A percentile compares a stretch with the other conserved stretches of the same genome.
Conservation (phyloP, 53 echinoderm and acorn worm genomes). For the Pentamera pediparva region DNA sequence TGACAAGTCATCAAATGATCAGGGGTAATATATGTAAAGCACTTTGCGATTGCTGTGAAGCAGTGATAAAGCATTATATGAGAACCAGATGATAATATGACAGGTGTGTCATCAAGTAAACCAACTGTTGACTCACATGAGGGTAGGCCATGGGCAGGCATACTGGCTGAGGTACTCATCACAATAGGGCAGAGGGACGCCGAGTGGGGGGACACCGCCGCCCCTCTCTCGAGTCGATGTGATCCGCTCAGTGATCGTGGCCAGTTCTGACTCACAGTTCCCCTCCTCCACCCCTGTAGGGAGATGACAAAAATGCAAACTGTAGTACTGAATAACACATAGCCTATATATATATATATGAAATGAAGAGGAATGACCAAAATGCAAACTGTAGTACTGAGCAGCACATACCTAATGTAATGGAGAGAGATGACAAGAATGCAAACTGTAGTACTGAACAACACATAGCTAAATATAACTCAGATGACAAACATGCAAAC, state of each 20-base stretch:
- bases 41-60: neutral
- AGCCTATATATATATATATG: too few species aligned
- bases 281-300: constrained; percentile 25
- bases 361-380: too few species aligned
- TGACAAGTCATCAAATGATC: too few species aligned
- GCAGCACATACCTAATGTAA: too few species aligned
- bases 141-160: constrained; percentile 30
- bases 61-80: neutral
- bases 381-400: too few species aligned
- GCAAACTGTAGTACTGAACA: too few species aligned
- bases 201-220: constrained; percentile 29
- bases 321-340: too few species aligned
- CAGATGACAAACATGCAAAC: too few species aligned
- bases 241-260: constrained; percentile 5
- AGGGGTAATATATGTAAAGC: too few species aligned
- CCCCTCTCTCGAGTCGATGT: constrained; percentile 17
- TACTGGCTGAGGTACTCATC: constrained; percentile 34
- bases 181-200: constrained; percentile 27
- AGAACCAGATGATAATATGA: neutral
- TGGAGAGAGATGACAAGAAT: too few species aligned
- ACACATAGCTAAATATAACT: too few species aligned
- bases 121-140: constrained; percentile 13
- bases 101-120: neutral
- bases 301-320: too few species aligned
- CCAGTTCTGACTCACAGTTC: constrained; percentile 3